A percentile compares a stretch with the other conserved stretches of the same genome.
These are phyloP conservation scores for Eulemur mongoz DNA, from an alignment of 2,797 vertebrate genomes.

Conservation along the genomic window DNA sequence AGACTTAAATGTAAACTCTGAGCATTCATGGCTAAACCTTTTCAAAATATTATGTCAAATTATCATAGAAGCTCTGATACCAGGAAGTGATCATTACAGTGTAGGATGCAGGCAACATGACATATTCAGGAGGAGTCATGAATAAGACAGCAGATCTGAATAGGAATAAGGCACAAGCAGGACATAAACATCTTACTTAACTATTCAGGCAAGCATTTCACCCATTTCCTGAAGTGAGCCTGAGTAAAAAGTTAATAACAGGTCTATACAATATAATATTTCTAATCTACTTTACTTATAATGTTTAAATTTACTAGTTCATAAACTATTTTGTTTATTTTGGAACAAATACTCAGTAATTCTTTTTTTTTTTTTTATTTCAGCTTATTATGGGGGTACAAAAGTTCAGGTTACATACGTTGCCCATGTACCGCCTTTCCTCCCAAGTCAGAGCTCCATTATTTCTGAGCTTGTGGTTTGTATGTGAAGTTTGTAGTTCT, in stretches of 20 bases:
- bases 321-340: not conserved
- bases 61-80: not conserved
- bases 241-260: not conserved
- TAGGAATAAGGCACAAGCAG: not conserved
- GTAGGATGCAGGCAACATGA: not conserved
- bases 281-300: not conserved
- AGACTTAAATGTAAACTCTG: not conserved
- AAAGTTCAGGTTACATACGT: no score
- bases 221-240: not conserved
- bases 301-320: not conserved
- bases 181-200: not conserved
- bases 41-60: not conserved
- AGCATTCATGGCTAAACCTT: not conserved
- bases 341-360: not conserved
- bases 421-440: no score
- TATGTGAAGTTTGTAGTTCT: not conserved
- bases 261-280: not conserved
- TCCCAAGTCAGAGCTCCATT: no score
- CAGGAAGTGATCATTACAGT: not conserved
- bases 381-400: no score
- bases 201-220: not conserved
- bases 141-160: not conserved
- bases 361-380: not conserved
- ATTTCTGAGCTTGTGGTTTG: not conserved
- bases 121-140: not conserved